phyloP scores from a whole-genome alignment of 2,888 invertebrate genomes.

The Dasysyrphus tricinctus region DNA sequence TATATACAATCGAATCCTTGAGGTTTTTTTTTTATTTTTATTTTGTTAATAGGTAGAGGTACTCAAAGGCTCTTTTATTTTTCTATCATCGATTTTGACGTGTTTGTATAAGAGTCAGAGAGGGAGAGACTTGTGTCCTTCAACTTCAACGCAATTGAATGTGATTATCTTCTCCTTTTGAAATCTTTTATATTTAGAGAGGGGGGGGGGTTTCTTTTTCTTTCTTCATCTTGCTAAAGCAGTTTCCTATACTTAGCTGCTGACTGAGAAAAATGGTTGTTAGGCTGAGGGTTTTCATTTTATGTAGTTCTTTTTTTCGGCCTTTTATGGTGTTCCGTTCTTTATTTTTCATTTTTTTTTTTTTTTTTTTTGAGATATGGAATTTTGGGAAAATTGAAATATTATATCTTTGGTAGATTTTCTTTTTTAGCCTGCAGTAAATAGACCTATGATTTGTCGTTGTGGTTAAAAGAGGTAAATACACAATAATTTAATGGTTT shows the following conservation, averaged over 20 bases:
- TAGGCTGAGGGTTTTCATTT: conserved; percentile 5
- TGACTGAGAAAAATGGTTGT: conserved; percentile 11
- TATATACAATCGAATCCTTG: conserved; percentile 57
- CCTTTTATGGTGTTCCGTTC: neutral
- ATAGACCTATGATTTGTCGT: conserved; percentile 58
- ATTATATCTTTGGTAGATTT: neutral
- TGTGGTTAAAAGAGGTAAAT: conserved; percentile 18
- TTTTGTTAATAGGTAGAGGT: too few species aligned
- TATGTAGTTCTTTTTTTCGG: neutral
- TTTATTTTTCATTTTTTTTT: neutral
- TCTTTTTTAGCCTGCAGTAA: conserved; percentile 10
- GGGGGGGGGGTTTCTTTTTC: neutral
- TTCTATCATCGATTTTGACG: conserved; percentile 22
- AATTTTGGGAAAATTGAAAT: conserved; percentile 42
- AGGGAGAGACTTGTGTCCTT: conserved; percentile 30
- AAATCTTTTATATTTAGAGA: neutral
- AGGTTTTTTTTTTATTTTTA: neutral
- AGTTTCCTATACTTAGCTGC: conserved; percentile 19
- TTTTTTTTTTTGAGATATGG: neutral
- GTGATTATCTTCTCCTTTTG: neutral
- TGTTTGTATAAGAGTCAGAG: neutral
- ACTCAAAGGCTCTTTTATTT: conserved; percentile 9
- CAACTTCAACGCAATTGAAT: conserved; percentile 20
- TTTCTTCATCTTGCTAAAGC: neutral
- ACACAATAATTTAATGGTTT: conserved; percentile 42